Base-by-base conservation (phyloP, 1,140 invertebrate genomes). In the Aphaenogaster rudis region DNA sequence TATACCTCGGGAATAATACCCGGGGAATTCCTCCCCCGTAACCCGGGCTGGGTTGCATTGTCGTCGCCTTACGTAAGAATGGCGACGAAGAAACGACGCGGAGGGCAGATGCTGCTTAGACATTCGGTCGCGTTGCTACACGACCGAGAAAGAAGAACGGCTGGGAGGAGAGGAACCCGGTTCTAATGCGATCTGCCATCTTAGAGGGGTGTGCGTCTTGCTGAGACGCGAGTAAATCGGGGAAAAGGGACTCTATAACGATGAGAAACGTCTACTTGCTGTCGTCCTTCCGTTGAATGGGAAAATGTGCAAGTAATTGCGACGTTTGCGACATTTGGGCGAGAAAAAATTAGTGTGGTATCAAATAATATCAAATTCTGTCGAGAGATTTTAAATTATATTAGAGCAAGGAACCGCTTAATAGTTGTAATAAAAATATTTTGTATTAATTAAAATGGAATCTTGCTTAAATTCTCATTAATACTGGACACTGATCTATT, bases 11-110 rank as follows among this genome's bases (percentile, higher is more conserved):
- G 90, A 92, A 91, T 91, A 91, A 91, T 86, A 86, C 82, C 42
- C 64, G 74, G 82, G 87, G 90, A 84, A 90, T 89, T 91, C 94
- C 95, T 95, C 94, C 95, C 94, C 94, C 94, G 93, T 94, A 93
- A 80, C 72, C 86, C 87, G 80, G 82, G 92, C 85, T 88, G 82
- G 87, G 67, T 86, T 67, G 90, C 87, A 91, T 91, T 91, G 90
- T 91, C 88, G 90, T 86, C 59, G 78, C 90, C 80, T 91, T 91
- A 91, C 88, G 91, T 87, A 94, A 93, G 91, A 94, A 93, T 92
- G 91, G 89, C 88, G 90, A 92, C 89, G 85, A 90, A 90, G 91
- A 91, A 90, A 92, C 89, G 92, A 92, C 89, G 88, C 81, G 90
- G 80, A 89, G 92, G 80, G 94, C 95, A 95, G 95, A 95, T 95